Evolutionary conservation across 2,113 vertebrate species (phyloP), one percentile per base, ranked within the genome.

Genomic region (Hemibates koningsi): DNA sequence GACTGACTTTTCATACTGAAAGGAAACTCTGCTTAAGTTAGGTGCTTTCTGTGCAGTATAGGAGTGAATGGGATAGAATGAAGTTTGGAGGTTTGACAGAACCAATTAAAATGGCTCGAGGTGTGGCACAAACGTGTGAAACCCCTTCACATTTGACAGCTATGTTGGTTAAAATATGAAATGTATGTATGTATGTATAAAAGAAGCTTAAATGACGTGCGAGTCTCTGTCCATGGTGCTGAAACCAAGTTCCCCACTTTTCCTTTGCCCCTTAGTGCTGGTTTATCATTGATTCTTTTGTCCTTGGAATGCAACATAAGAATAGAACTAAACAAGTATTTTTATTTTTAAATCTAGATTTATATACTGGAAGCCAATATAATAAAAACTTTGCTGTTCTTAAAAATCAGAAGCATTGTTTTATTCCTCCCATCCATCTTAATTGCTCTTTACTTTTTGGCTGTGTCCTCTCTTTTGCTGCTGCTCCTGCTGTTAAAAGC

Each of bases 181-280:
- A 56, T 13, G 3, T 21, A 12, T 63, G 59, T 53, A 10, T 53
- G 50, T 52, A 52, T 53, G 32, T 21, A 54, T 14, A 21, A 63
- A 73, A 52, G 19, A 17, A 19, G 7, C 53, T 12, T 13, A 45
- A 85, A 19, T n/a, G 9, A 8, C 3, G 4, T 50, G 1, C 17
- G 7, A 32, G 82, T 61, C 89, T 85, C 93, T 95, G 88, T 95
- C 95, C 92, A 9, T 92, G 93, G 95, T 95, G 48, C 95, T 95
- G 94, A 95, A 94, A 88, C 29, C 2, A 19, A 82, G 14, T 17
- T 16, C 24, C 4, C 32, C n/a, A 24, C 24, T 61, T 45, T 50
- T 12, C 38, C 57, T 81, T 24, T 41, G 12, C 5, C 6, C 14
- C 14, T 57, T 34, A 21, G 3, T 38, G 6, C 80, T 68, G 38